Evolutionary conservation across 2,888 invertebrate species (phyloP).

Genomic region (Drosophila anomalata): DNA sequence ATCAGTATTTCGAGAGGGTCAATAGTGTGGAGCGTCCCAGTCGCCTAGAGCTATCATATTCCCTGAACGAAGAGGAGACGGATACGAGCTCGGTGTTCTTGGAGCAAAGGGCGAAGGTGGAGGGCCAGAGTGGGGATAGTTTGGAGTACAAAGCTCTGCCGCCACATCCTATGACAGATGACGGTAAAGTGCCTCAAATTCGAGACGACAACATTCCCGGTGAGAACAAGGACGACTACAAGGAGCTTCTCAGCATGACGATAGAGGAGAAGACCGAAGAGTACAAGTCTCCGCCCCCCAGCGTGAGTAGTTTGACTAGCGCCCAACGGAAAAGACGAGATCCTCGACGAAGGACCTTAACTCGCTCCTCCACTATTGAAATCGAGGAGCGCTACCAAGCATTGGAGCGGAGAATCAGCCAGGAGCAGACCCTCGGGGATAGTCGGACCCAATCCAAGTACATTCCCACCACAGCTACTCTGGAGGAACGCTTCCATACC

Average conservation of each 20-base stretch:
- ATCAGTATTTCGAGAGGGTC: conserved; percentile 83
- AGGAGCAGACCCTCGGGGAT: background rate
- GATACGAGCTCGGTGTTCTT: conserved; percentile 12
- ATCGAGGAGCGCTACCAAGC: conserved; percentile 74
- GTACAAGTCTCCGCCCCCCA: conserved; percentile 13
- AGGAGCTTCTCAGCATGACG: conserved; percentile 66
- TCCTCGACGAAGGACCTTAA: conserved; percentile 74
- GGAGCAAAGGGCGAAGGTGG: conserved; percentile 39
- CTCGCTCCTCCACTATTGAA: conserved; percentile 77
- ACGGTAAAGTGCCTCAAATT: conserved; percentile 29
- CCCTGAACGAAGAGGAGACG: conserved; percentile 74
- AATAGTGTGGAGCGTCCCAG: conserved; percentile 83
- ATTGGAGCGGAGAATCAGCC: conserved; percentile 51
- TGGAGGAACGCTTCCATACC: conserved; percentile 58
- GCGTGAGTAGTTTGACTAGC: conserved; percentile 30
- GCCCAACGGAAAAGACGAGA: conserved; percentile 70
- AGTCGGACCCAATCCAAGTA: conserved; percentile 40
- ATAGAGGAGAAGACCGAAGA: conserved; percentile 44
- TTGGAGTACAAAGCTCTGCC: conserved; percentile 17
- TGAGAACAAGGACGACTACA: conserved; percentile 71
- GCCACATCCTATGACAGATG: background rate
- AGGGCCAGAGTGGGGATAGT: conserved; percentile 30
- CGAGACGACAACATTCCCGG: conserved; percentile 73
- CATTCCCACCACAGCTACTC: conserved; percentile 74
- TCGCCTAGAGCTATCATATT: conserved; percentile 79